A percentile compares a stretch with the other conserved stretches of the same genome.
phyloP scores from a whole-genome alignment of 2,888 invertebrate genomes.

The Stictocephala bisonia region DNA sequence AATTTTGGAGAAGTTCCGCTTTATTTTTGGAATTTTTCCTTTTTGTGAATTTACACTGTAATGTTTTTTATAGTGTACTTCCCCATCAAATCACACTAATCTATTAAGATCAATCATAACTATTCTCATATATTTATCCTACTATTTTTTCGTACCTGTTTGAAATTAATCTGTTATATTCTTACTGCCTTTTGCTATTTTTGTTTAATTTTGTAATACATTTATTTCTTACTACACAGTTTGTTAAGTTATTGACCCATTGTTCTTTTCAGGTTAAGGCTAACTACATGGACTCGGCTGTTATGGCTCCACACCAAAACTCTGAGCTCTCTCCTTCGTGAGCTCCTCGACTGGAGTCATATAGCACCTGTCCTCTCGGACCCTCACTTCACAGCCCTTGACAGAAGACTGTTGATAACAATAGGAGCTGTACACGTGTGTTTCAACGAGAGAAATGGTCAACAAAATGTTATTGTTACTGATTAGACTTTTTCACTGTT shows the following conservation, averaged over 20 bases:
- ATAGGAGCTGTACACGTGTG: conserved; percentile 84
- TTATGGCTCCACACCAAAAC: conserved; percentile 78
- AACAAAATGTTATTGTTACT: conserved; percentile 45
- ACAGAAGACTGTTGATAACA: conserved; percentile 78
- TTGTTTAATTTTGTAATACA: neutral
- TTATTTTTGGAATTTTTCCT: too few species aligned
- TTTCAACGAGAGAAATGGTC: conserved; percentile 65
- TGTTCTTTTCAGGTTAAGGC: conserved; percentile 70
- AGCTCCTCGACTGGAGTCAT: conserved; percentile 62
- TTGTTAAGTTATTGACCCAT: conserved; percentile 2
- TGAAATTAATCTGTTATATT: too few species aligned
- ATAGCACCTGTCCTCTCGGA: conserved; percentile 72
- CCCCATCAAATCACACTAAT: too few species aligned
- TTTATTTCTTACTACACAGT: neutral
- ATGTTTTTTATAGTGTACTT: too few species aligned
- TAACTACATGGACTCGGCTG: conserved; percentile 78
- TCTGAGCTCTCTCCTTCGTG: conserved; percentile 72
- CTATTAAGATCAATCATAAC: too few species aligned
- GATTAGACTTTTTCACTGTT: too few species aligned
- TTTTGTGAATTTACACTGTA: too few species aligned
- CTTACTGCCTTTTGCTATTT: too few species aligned
- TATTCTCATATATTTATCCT: too few species aligned
- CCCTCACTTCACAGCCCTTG: conserved; percentile 80
- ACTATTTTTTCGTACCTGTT: too few species aligned
- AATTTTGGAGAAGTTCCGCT: too few species aligned